phyloP scores from a whole-genome alignment of 2,888 invertebrate species.

The Cataglyphis livida region DNA sequence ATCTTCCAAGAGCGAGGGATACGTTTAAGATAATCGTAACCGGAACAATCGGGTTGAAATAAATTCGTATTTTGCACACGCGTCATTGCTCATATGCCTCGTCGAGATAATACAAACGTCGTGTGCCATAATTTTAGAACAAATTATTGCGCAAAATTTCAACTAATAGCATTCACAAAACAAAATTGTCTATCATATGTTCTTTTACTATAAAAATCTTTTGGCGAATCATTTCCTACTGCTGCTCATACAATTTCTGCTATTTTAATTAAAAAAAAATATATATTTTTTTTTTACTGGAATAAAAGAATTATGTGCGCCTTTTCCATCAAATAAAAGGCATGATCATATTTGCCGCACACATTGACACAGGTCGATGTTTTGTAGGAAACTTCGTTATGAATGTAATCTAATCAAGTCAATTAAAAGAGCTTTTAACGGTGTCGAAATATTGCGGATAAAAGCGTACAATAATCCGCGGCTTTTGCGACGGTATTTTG shows the following conservation, averaged over 20 bases:
- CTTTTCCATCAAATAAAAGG: constrained; percentile 3
- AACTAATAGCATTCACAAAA: background rate
- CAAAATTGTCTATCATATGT: background rate
- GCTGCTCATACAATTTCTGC: background rate
- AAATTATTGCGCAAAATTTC: background rate
- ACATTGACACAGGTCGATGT: background rate
- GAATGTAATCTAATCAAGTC: constrained; percentile 20
- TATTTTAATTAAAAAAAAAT: background rate
- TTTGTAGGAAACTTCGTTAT: constrained; percentile 11
- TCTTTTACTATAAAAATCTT: background rate
- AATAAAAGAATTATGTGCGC: background rate
- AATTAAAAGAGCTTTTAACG: constrained; percentile 33
- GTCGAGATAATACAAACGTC: constrained; percentile 32
- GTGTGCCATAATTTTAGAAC: constrained; percentile 59
- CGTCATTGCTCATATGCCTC: constrained; percentile 59
- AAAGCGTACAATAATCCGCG: constrained; percentile 10
- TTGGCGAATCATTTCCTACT: background rate
- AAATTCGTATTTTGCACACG: constrained; percentile 61
- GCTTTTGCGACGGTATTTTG: background rate
- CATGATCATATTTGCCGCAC: background rate
- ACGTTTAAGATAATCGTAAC: constrained; percentile 65
- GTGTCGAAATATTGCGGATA: constrained; percentile 7
- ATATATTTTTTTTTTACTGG: background rate
- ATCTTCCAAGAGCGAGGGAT: constrained; percentile 64
- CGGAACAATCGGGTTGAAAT: constrained; percentile 59